Evolutionary conservation across 2,888 invertebrate genomes (phyloP).

Genomic region (Drosophila longiperda): DNA sequence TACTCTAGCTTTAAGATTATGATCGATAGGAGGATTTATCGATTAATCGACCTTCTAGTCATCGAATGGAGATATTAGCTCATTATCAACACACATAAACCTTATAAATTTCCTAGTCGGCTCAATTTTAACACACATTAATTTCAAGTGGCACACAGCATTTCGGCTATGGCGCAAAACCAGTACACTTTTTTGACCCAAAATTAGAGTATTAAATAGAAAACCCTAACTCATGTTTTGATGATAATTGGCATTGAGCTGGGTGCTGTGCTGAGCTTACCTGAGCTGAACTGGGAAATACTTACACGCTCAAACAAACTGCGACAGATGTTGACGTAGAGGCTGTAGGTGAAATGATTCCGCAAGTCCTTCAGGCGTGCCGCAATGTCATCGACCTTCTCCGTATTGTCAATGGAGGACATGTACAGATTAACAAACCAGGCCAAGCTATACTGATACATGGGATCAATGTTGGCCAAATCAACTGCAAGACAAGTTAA

Average conservation of each 20-base stretch:
- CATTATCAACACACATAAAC: neutral
- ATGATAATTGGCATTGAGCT: conserved; percentile 45
- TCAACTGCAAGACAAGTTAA: conserved; percentile 87
- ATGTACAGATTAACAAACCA: conserved; percentile 97
- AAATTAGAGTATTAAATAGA: neutral
- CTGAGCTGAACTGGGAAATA: conserved; percentile 26
- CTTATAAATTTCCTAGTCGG: neutral
- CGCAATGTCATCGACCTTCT: conserved; percentile 92
- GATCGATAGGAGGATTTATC: neutral
- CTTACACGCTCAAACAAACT: conserved; percentile 95
- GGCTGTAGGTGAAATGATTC: conserved; percentile 93
- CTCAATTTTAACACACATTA: neutral
- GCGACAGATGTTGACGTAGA: conserved; percentile 96
- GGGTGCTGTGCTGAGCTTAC: neutral
- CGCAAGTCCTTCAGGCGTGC: conserved; percentile 91
- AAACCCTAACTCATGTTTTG: conserved; percentile 23
- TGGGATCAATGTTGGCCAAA: conserved; percentile 96
- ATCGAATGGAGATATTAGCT: fast-evolving
- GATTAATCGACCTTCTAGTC: neutral
- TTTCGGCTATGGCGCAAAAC: neutral
- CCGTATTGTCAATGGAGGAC: conserved; percentile 93
- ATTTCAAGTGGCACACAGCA: neutral
- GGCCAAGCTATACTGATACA: conserved; percentile 97
- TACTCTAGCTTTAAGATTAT: neutral
- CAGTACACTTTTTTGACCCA: neutral